Evolutionary conservation across 2,888 invertebrate genomes (phyloP).

Genomic region (Stegophylla sp.): DNA sequence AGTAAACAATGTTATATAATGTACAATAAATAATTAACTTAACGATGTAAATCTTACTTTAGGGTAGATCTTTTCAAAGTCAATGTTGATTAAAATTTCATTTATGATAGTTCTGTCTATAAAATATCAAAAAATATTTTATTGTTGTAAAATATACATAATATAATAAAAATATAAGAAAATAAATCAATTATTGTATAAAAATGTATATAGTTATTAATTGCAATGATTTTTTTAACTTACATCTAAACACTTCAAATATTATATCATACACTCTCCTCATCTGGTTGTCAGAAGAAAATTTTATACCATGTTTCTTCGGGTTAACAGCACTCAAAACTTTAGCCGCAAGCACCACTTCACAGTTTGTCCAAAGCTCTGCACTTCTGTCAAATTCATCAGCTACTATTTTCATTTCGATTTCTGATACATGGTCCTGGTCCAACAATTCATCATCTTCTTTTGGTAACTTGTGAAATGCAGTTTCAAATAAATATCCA

Average conservation of each 20-base stretch:
- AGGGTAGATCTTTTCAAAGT: slow-evolving; percentile 70
- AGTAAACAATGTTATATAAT: too few species aligned
- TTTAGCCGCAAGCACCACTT: slow-evolving; percentile 43
- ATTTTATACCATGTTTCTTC: slow-evolving; percentile 66
- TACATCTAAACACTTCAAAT: slow-evolving; percentile 78
- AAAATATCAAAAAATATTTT: slow-evolving; percentile 63
- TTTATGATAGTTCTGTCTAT: slow-evolving; percentile 75
- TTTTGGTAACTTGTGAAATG: slow-evolving; percentile 3
- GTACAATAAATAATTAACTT: too few species aligned
- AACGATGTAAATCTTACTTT: slow-evolving; percentile 69
- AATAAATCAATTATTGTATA: not conserved
- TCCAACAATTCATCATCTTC: not conserved
- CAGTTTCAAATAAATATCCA: slow-evolving; percentile 41
- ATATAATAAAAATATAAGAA: not conserved
- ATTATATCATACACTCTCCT: slow-evolving; percentile 75
- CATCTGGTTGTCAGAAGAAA: slow-evolving; percentile 76
- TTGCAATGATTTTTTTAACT: slow-evolving; percentile 65
- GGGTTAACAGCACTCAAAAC: slow-evolving; percentile 64
- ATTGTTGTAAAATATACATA: too few species aligned
- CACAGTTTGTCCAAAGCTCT: slow-evolving; percentile 43
- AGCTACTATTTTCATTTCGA: slow-evolving; percentile 1
- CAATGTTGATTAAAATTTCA: slow-evolving; percentile 72
- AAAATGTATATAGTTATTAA: too few species aligned
- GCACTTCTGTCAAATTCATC: slow-evolving; percentile 43
- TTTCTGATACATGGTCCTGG: not conserved